A percentile compares a stretch with the other conserved stretches of the same genome.
Evolutionary conservation across 2,888 invertebrate genomes (phyloP).

Genomic region (Arge pagana): DNA sequence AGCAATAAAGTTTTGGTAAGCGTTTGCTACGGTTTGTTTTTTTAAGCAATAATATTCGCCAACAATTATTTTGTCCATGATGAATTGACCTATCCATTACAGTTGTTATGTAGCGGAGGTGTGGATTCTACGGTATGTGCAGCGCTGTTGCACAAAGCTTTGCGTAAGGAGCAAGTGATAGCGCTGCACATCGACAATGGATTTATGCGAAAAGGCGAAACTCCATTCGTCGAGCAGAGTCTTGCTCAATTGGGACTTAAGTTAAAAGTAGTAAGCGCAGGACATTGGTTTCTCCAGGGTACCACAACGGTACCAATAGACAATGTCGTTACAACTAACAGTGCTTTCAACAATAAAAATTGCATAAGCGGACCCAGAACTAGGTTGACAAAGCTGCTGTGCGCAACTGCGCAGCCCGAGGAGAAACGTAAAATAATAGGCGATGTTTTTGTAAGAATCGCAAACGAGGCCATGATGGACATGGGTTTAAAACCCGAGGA

Average conservation of each 20-base stretch:
- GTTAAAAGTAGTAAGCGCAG: slow-evolving; percentile 75
- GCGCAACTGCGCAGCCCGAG: slow-evolving; percentile 89
- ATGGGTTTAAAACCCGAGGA: slow-evolving; percentile 90
- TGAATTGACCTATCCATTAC: slow-evolving; percentile 35
- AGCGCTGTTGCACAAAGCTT: slow-evolving; percentile 87
- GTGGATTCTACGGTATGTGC: slow-evolving; percentile 99
- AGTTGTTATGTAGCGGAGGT: slow-evolving; percentile 95
- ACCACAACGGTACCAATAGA: slow-evolving; percentile 78
- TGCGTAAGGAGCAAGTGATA: slow-evolving; percentile 88
- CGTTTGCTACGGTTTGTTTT: slow-evolving; percentile 43
- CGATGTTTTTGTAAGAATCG: slow-evolving; percentile 95
- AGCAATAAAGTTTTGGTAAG: slow-evolving; percentile 90
- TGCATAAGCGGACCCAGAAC: slow-evolving; percentile 58
- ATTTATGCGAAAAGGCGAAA: slow-evolving; percentile 97
- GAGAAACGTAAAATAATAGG: slow-evolving; percentile 99
- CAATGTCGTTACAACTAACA: slow-evolving; percentile 36
- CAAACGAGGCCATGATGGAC: slow-evolving; percentile 86
- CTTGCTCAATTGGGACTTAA: slow-evolving; percentile 82
- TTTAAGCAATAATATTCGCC: slow-evolving; percentile 7
- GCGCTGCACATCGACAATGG: slow-evolving; percentile 99
- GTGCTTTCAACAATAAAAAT: slow-evolving; percentile 57
- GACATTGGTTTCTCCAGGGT: slow-evolving; percentile 76
- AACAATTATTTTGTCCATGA: slow-evolving; percentile 11
- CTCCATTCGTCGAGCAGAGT: slow-evolving; percentile 83
- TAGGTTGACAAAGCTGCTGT: slow-evolving; percentile 79